Evolutionary conservation across 2,113 vertebrate genomes (phyloP).

Genomic region (Anolis sagrei): DNA sequence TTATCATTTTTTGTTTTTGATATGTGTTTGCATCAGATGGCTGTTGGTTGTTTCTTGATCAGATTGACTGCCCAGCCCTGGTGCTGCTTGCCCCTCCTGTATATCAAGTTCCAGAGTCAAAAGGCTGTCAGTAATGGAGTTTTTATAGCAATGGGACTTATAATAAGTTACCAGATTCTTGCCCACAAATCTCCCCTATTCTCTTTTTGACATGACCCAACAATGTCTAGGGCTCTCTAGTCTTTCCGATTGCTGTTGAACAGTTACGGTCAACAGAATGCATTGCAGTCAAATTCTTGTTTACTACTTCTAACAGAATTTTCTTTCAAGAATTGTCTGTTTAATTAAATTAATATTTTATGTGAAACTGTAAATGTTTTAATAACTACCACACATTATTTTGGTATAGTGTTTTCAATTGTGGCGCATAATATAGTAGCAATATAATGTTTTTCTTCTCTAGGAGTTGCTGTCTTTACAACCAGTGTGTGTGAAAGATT

Average conservation of each 20-base stretch:
- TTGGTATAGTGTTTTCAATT: constrained; percentile 16
- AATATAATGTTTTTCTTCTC: constrained; percentile 62
- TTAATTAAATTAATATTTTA: constrained; percentile 1
- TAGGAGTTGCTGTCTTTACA: constrained; percentile 80
- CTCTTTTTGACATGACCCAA: neutral
- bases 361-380: constrained; percentile 18
- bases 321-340: neutral
- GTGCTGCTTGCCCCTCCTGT: neutral
- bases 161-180: neutral
- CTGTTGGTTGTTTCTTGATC: neutral
- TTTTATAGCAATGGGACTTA: neutral
- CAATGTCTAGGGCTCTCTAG: neutral
- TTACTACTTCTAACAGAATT: neutral
- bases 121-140: neutral
- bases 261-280: neutral
- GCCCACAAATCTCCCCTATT: no score
- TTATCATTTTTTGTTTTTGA: neutral
- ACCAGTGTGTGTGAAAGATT: constrained; percentile 75
- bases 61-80: neutral
- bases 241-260: neutral
- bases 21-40: constrained; percentile 7
- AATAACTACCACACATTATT: neutral
- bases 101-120: neutral
- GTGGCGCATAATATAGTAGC: neutral
- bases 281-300: neutral